Evolutionary conservation across 2,888 invertebrate species (phyloP), one percentile per base, ranked within the genome.

Genomic region (Neoaliturus tenellus): DNA sequence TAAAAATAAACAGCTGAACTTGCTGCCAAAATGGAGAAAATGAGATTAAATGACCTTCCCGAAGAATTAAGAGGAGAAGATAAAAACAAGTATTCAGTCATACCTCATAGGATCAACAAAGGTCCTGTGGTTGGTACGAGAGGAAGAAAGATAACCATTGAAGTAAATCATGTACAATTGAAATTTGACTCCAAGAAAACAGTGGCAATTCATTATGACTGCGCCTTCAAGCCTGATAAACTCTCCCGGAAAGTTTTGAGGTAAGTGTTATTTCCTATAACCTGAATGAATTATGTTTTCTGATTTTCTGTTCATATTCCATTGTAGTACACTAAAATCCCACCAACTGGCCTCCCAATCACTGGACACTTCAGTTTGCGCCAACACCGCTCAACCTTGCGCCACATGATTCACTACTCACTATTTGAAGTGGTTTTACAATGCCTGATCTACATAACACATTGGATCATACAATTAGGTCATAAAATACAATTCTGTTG

Each of bases 161-260:
- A 93, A 41, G 93, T 94, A 0, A 96, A 96, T 88, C 95, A 96
- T 89, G 90, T 96, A 80, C 90, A 91, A 28, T 90, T 96, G 86
- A 88, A 89, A 10, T 91, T 95, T 0, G 90, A 92, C 85, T 91
- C 93, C 55, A 90, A 92, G 8, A 86, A 89, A 6, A 87, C 86
- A 0, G 39, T 67, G 0, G 92, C 92, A 0, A 90, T 92, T 88
- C 98, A 99, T 88, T 99, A 99, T 89, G 98, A 99, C 88, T 95
- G 98, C 0, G 91, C 90, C 0, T 92, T 96, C 41, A 91, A 89
- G 0, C 96, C 96, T 0, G 95, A 96, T n/a, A 93, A 90, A 62
- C 95, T 81, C 28, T 67, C 96, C 0, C 95, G 94, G 87, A 93
- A 93, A 87, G 90, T 94, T 86, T 88, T 94, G 81, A 90, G 93